Conservation (phyloP, 2,113 vertebrate genomes). For the Bubo blakistoni region DNA sequence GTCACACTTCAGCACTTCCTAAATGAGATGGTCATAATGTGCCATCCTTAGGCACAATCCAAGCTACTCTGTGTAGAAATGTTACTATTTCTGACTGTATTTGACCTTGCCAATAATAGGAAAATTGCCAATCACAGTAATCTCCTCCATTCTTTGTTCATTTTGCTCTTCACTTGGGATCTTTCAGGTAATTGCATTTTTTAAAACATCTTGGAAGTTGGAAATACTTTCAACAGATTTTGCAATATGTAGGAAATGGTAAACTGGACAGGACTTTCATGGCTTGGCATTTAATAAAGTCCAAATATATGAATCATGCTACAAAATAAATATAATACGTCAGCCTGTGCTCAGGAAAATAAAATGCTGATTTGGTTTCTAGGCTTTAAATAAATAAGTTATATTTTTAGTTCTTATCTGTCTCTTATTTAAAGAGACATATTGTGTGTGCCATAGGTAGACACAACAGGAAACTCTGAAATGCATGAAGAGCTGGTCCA, state of each 20-base stretch:
- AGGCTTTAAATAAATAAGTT: neutral
- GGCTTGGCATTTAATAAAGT: neutral
- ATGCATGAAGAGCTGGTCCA: slow-evolving; percentile 23
- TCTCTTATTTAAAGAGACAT: slow-evolving; percentile 11
- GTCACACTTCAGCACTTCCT: neutral
- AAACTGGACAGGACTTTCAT: neutral
- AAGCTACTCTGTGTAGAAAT: neutral
- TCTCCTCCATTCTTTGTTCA: neutral
- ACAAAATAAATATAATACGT: neutral
- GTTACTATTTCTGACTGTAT: neutral
- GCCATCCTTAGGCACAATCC: neutral
- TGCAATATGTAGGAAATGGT: neutral
- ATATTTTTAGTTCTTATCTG: neutral
- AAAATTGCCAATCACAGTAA: neutral
- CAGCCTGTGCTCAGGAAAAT: neutral
- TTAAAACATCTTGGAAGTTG: neutral
- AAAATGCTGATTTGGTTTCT: neutral
- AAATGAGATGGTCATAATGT: neutral
- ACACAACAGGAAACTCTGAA: slow-evolving; percentile 11
- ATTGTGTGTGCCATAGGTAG: neutral
- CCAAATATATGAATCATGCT: neutral
- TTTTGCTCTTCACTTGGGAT: neutral
- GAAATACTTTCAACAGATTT: neutral
- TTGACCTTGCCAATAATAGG: neutral
- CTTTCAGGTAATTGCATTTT: neutral